A percentile compares a stretch with the other conserved stretches of the same genome.
These are phyloP conservation scores for Aramus guarauna DNA, from an alignment of 2,113 vertebrate species.

Conservation along the genomic window DNA sequence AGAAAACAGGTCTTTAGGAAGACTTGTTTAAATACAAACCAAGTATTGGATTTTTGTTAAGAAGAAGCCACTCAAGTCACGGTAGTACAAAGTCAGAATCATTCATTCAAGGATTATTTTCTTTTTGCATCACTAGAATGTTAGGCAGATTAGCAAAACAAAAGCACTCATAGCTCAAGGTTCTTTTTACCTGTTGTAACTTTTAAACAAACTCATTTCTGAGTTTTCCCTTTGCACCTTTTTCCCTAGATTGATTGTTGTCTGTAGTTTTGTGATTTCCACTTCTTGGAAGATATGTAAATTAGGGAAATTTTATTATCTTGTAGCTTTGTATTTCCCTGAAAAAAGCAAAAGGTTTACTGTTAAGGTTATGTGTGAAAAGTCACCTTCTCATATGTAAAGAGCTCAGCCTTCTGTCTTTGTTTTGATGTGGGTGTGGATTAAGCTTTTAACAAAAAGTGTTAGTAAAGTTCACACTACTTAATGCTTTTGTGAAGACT, in stretches of 20 bases:
- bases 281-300: conserved; percentile 47
- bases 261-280: conserved; percentile 50
- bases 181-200: neutral
- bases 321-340: conserved; percentile 22
- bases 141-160: conserved; percentile 28
- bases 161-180: neutral
- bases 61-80: neutral
- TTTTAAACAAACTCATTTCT: conserved; percentile 20
- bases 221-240: conserved; percentile 10
- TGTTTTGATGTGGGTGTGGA: conserved; percentile 57
- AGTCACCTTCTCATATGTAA: conserved; percentile 56
- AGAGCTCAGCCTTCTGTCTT: conserved; percentile 30
- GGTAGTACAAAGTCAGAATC: neutral
- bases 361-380: conserved; percentile 57
- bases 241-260: conserved; percentile 38
- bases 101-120: neutral
- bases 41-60: neutral
- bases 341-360: conserved; percentile 52
- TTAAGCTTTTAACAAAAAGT: conserved; percentile 32
- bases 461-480: conserved; percentile 38
- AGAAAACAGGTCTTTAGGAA: neutral
- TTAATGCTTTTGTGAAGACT: conserved; percentile 17
- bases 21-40: neutral
- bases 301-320: conserved; percentile 31
- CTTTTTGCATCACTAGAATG: neutral